Evolutionary conservation across 2,113 vertebrate species (phyloP).

Genomic region (Upupa epops): DNA sequence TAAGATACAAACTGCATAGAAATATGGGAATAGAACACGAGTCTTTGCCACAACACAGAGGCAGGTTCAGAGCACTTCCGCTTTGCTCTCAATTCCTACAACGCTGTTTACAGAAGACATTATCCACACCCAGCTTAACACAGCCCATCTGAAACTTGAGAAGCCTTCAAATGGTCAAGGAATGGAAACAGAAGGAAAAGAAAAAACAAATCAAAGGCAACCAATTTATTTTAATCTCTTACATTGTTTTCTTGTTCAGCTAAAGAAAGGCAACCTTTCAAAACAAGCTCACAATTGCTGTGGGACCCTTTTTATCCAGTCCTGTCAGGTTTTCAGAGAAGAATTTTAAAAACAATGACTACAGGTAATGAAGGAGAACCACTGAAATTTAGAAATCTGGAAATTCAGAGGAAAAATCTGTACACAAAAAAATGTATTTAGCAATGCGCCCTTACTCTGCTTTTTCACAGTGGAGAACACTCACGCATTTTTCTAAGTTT

Average conservation of each 20-base stretch:
- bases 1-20: background rate
- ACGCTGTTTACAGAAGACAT: background rate
- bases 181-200: background rate
- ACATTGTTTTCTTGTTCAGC: background rate
- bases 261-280: background rate
- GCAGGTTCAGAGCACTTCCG: background rate
- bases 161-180: slow-evolving; percentile 15
- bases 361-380: background rate
- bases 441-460: background rate
- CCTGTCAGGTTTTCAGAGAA: background rate
- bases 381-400: background rate
- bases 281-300: background rate
- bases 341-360: background rate
- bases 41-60: background rate
- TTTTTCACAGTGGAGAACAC: background rate
- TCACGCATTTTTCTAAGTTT: background rate
- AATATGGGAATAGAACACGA: background rate
- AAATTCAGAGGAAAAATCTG: background rate
- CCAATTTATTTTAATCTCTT: background rate
- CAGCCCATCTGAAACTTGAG: slow-evolving; percentile 41
- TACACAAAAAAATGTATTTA: background rate
- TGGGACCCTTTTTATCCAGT: background rate
- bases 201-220: slow-evolving; percentile 40
- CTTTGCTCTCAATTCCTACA: background rate
- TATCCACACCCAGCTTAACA: slow-evolving; percentile 12